phyloP scores from a whole-genome alignment of 2,888 invertebrate species.

The Fabriciana adippe region DNA sequence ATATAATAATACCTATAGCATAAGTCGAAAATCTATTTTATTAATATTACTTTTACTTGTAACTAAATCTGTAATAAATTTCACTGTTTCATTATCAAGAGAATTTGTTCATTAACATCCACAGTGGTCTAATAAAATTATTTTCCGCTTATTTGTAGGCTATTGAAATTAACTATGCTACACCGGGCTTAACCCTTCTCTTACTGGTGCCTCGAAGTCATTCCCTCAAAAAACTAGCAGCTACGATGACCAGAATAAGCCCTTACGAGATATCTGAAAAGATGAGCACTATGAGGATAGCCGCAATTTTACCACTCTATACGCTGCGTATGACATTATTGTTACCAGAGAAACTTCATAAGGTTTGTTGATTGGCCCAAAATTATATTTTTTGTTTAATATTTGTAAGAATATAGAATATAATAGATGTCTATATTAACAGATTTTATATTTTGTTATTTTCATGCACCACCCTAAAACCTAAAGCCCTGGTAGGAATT shows the following conservation, averaged over 20 bases:
- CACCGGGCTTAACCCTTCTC: conserved; percentile 62
- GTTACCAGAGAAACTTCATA: conserved; percentile 66
- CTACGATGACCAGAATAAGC: conserved; percentile 47
- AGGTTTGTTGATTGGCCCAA: conserved; percentile 45
- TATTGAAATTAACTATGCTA: conserved; percentile 68
- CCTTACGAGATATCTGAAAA: conserved; percentile 47
- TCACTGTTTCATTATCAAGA: neutral
- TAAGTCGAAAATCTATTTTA: too few species aligned
- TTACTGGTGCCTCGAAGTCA: conserved; percentile 62
- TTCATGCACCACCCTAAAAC: too few species aligned
- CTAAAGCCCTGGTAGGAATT: too few species aligned
- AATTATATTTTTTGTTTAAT: neutral
- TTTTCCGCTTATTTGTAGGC: conserved; percentile 55
- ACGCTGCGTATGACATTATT: conserved; percentile 74
- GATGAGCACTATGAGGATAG: conserved; percentile 58
- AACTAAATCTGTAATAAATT: neutral
- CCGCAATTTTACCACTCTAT: conserved; percentile 67
- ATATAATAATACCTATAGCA: too few species aligned
- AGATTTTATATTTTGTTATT: too few species aligned
- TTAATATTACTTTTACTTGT: too few species aligned
- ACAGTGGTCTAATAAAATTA: neutral
- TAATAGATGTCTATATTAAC: too few species aligned
- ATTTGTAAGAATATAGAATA: too few species aligned
- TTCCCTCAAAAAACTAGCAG: conserved; percentile 54
- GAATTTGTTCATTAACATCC: too few species aligned